Evolutionary conservation across 2,797 vertebrate genomes (phyloP), one percentile per base, ranked within the genome.

Genomic region (Loris lydekkerianus): DNA sequence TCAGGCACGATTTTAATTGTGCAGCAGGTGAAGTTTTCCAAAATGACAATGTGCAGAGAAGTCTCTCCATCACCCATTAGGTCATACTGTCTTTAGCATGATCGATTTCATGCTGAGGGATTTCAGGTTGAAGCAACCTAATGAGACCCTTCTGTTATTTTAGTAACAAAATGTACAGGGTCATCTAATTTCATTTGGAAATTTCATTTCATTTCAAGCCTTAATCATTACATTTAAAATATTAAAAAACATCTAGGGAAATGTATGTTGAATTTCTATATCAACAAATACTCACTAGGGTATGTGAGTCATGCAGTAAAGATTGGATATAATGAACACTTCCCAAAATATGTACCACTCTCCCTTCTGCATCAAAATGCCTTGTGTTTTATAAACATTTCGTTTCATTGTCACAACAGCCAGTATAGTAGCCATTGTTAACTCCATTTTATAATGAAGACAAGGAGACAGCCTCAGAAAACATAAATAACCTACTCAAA

Each of bases 201-300:
- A 49, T 49, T 49, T 49, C 49, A 53, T 53, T 75, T 49, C 92
- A 87, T 88, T 97, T 86, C 69, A 37, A 88, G 70, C 18, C 23
- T 92, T 90, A 95, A 76, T 86, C 40, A 91, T 92, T 91, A 90
- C 63, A 61, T 83, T 93, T 94, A 67, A 97, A 84, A 76, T 75
- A 89, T 60, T 94, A 86, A 70, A 89, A 77, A 76, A 80, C 5
- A 27, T 40, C 61, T 46, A 86, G 69, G 20, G 17, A 95, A 87
- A 49, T 67, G 18, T 37, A 63, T 85, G 72, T 29, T 93, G 9
- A 89, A 84, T 84, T 75, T 92, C 53, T 85, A 37, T 70, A 34
- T 69, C 76, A 53, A 80, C 27, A 29, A 69, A 69, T 49, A 73
- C 43, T 86, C 40, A 13, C 4, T 56, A 14, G 18, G 8, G 29